Evolutionary conservation across 2,113 vertebrate genomes (phyloP).

Genomic region (Ictidomys tridecemlineatus): DNA sequence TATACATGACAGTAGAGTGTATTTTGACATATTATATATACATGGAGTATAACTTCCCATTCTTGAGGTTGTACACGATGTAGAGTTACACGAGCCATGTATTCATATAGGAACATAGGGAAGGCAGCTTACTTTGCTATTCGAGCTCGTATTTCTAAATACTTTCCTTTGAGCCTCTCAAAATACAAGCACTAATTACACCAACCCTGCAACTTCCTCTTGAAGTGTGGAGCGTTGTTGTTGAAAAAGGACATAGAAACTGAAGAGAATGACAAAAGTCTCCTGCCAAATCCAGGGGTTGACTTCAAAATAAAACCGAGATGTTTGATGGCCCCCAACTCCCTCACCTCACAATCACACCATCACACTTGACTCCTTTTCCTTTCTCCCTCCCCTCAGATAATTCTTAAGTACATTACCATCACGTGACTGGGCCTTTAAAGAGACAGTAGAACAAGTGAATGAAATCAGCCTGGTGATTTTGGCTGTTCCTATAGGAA

Average conservation of each 20-base stretch:
- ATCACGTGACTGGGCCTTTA: background rate
- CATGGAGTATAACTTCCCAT: too few species aligned
- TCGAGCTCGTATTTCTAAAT: conserved; percentile 33
- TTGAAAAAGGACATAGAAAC: background rate
- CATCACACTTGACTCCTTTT: background rate
- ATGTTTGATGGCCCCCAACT: background rate
- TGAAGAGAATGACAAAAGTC: background rate
- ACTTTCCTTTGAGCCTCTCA: conserved; percentile 53
- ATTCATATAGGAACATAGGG: too few species aligned
- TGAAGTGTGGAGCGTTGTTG: background rate
- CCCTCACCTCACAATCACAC: background rate
- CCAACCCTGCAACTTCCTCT: conserved; percentile 40
- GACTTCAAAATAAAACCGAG: conserved; percentile 47
- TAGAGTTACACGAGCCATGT: too few species aligned
- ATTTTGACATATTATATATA: too few species aligned
- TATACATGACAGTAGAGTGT: too few species aligned
- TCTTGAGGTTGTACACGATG: too few species aligned
- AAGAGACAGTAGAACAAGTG: conserved; percentile 27
- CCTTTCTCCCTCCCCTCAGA: background rate
- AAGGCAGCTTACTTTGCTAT: conserved; percentile 45
- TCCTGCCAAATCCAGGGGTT: background rate
- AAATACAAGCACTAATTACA: conserved; percentile 58
- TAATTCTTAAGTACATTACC: conserved; percentile 20
- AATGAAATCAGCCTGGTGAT: background rate
- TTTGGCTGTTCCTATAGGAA: conserved; percentile 45